Base-by-base conservation (phyloP, 2,797 vertebrate genomes). In the Pitangus sulphuratus region DNA sequence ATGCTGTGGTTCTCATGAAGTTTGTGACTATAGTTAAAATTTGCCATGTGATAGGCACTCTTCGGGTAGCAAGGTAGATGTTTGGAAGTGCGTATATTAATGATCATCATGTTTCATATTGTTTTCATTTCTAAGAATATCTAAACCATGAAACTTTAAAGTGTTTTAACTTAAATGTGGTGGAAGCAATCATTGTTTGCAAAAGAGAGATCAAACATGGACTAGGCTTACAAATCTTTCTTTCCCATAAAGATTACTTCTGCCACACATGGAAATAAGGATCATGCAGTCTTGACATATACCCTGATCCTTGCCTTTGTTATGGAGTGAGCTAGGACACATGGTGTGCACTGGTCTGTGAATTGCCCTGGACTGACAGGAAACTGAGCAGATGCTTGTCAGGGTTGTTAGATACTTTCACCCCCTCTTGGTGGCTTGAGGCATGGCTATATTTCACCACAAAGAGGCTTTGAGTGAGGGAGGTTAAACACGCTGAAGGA, bases 161-260 rank as follows among this genome's bases (percentile, higher is more conserved):
- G 75, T 86, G 69, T 91, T 95, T 94, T 91, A 74, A 79, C 64
- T 86, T 95, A 66, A 74, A 42, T 89, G 77, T 84, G 70, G 56
- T 76, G 56, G 77, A 95, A 89, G 30, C 62, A 93, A 95, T 77
- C 70, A 50, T 40, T 93, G 74, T 93, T 96, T 86, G 47, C 84
- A 89, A 74, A 86, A 84, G 44, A 72, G 22, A 94, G 92, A 90
- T 90, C 81, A 96, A 91, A 90, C 56, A 74, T 2, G 1, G 66
- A 84, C 70, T 56, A 70, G 51, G 62, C 58, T 95, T 95, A 95
- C 90, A 94, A 94, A 93, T 93, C 84, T 95, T 94, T 72, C 58
- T 42, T 84, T 84, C 47, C 62, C 70, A 62, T 93, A 90, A 94
- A 93, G 74, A 92, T 84, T 8, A 12, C 7, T 95, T 93, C 62